Base-by-base conservation (phyloP, 2,797 vertebrate genomes). In the Distichodus sexfasciatus region DNA sequence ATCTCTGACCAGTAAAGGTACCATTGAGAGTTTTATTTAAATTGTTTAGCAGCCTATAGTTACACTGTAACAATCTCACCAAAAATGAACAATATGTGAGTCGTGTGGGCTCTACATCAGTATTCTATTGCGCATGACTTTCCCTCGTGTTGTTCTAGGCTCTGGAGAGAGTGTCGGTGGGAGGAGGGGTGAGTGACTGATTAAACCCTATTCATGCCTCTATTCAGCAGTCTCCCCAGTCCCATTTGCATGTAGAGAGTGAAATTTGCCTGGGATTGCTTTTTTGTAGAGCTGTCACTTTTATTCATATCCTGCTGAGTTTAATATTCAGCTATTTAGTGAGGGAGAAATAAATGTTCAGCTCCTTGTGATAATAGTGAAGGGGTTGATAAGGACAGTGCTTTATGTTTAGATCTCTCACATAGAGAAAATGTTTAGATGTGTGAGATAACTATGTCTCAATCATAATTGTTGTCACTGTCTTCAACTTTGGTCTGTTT, bases 151-250 rank as follows among this genome's bases (percentile, higher is more conserved):
- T 1, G 1, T 63, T 75, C 8, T 83, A 92, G 91, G 89, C 91
- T 1, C 76, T 91, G 21, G 91, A 91, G 78, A 86, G 90, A 80
- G 88, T 92, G 51, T 71, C 88, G 3, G 80, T 81, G 1, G 90
- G 90, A 71, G 87, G 89, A 79, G 90, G 91, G 82, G 91, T 92
- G 35, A 91, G 89, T 84, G 35, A 41, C 26, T 61, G 26, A 55
- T 64, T 6, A 3, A 69, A 46, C 48, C 38, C 19, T 70, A 41
- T 53, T 47, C 3, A 48, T 71, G 48, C 24, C 64, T 70, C 31
- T 33, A 44, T 60, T 59, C 50, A 60, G 31, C 65, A 26, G 12
- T 57, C 44, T 57, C 23, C 24, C 15, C n/a, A 21, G 4, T 9
- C 5, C 8, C n/a, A 55, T 68, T 58, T 58, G 21, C 44, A 69